A percentile compares a stretch with the other conserved stretches of the same genome.
Evolutionary conservation across 2,888 invertebrate genomes (phyloP).

Genomic region (Leptinotarsa rubiginosa): DNA sequence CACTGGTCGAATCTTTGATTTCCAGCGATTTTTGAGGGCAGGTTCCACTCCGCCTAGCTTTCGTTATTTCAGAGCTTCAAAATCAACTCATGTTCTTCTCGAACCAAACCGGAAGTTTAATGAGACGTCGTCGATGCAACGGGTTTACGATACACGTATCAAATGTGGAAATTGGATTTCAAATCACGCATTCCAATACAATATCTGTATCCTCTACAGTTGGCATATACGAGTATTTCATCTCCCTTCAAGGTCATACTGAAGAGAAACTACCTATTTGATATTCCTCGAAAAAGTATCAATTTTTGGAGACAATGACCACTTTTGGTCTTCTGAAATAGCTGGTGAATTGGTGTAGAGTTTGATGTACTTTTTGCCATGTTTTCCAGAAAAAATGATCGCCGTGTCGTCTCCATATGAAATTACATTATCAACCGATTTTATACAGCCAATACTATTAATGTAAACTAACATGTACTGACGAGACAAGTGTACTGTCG

Average conservation of each 20-base stretch:
- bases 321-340: neutral
- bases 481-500: too few species aligned
- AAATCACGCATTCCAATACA: slow-evolving; percentile 24
- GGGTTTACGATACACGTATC: slow-evolving; percentile 22
- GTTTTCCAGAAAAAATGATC: too few species aligned
- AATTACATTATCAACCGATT: too few species aligned
- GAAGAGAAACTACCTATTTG: slow-evolving; percentile 12
- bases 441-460: too few species aligned
- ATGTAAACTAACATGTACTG: too few species aligned
- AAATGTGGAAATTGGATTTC: slow-evolving; percentile 13
- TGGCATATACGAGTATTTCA: slow-evolving; percentile 12
- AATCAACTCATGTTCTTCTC: neutral
- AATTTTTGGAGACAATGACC: slow-evolving; percentile 2
- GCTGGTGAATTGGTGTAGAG: too few species aligned
- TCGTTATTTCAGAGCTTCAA: neutral
- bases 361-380: too few species aligned
- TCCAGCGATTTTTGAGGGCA: neutral
- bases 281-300: neutral
- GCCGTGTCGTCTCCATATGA: too few species aligned
- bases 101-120: neutral
- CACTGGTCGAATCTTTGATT: neutral
- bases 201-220: slow-evolving; percentile 17
- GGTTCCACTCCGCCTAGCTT: neutral
- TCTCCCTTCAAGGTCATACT: slow-evolving; percentile 20
- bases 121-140: slow-evolving; percentile 10